Base-by-base conservation (phyloP, 2,113 vertebrate species). In the Scortum barcoo region DNA sequence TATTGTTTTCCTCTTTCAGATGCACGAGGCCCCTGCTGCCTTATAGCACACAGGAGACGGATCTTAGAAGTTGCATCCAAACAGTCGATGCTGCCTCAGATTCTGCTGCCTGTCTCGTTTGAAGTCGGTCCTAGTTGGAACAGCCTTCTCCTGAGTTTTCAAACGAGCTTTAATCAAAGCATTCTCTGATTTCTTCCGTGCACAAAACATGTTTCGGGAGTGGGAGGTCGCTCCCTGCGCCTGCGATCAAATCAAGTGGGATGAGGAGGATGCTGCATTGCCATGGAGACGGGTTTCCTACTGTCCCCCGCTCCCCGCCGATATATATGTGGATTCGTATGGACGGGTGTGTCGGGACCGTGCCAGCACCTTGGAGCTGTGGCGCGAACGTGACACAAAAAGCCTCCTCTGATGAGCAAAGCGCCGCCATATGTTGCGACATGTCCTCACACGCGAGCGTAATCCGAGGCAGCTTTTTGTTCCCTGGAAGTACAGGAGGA, bases 241-340 rank as follows among this genome's bases (percentile, higher is more conserved):
- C 0, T 14, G 65, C 20, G 57, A 89, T 78, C 76, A 70, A 62
- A 61, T 71, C 57, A 24, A 30, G 53, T 70, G 22, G 61, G 81
- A 78, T 48, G 80, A 83, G 74, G 60, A 60, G 78, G 81, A 86
- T 86, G 84, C 77, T 71, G 86, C 50, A 86, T 91, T 44, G 78
- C 87, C 88, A 90, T 90, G 91, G 91, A 80, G 86, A 93, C 72
- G 13, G 81, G 72, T 76, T 42, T 54, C 89, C 86, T 82, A 61
- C 83, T 75, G 69, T 84, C 28, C 17, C 71, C 28, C 7, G 50
- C 67, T 84, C 72, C 54, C 6, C 28, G 58, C 48, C 80, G 83
- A 91, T 65, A 69, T 65, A 69, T 50, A 36, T 50, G 46, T 87
- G 74, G 66, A 87, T 86, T 86, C 82, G 80, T 82, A 66, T 53